These are phyloP conservation scores for Leptopterna dolabrata DNA, from an alignment of 2,888 invertebrate genomes.

Conservation along the genomic window DNA sequence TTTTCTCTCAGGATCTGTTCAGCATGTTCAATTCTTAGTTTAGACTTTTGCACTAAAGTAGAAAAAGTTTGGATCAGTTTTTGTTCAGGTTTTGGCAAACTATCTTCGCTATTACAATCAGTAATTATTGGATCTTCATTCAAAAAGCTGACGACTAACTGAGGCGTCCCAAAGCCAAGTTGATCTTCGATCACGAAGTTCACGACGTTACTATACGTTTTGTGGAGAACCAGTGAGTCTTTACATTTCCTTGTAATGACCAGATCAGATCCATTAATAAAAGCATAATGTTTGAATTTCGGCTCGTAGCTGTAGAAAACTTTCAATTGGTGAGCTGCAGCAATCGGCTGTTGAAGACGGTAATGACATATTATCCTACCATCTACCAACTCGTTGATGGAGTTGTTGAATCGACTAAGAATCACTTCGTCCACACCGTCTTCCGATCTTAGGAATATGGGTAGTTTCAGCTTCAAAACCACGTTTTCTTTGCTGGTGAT, in stretches of 20 bases:
- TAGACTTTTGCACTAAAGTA: conserved; percentile 27
- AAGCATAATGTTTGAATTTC: conserved; percentile 36
- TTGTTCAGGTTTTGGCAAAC: neutral
- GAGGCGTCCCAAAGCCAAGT: conserved; percentile 22
- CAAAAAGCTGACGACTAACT: neutral
- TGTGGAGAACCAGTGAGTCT: neutral
- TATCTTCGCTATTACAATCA: neutral
- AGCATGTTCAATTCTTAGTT: conserved; percentile 29
- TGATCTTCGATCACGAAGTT: conserved; percentile 17
- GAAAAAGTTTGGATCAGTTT: conserved; percentile 14
- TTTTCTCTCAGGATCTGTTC: conserved; percentile 3
- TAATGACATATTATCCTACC: neutral
- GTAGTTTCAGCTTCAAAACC: neutral
- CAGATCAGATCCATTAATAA: conserved; percentile 27
- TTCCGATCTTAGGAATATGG: neutral
- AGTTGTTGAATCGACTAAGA: conserved; percentile 26
- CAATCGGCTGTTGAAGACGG: conserved; percentile 4
- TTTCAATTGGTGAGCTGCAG: neutral
- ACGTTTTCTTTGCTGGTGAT: neutral
- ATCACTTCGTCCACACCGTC: conserved; percentile 27
- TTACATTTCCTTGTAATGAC: conserved; percentile 14
- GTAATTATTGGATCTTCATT: neutral
- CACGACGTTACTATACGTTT: conserved; percentile 15
- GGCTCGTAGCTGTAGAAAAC: conserved; percentile 48
- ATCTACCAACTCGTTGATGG: conserved; percentile 16